Evolutionary conservation across 2,888 invertebrate species (phyloP).

Genomic region (Trissoscelio sp.): DNA sequence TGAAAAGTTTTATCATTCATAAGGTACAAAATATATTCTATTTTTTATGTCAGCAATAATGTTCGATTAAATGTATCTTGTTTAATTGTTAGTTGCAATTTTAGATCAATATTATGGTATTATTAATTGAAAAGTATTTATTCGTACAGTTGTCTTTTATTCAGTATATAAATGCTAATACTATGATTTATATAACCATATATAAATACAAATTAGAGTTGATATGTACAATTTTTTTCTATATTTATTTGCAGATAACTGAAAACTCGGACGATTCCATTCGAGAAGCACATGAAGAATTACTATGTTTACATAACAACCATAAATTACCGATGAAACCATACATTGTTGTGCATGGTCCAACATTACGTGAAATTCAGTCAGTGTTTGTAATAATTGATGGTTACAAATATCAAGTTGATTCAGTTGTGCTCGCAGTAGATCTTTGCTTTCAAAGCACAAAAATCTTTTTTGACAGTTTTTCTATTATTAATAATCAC

Average conservation of each 20-base stretch:
- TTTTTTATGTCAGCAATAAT: no score
- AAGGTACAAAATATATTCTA: conserved; percentile 14
- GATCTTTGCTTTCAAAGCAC: conserved; percentile 50
- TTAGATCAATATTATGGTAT: no score
- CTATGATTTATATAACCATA: no score
- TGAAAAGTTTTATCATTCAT: conserved; percentile 33
- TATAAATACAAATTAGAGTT: no score
- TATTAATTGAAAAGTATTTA: no score
- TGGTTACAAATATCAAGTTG: conserved; percentile 30
- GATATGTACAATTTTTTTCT: conserved; percentile 6
- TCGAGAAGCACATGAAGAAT: neutral
- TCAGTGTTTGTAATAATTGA: conserved; percentile 29
- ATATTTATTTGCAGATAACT: conserved; percentile 12
- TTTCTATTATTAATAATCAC: conserved; percentile 40
- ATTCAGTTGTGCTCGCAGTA: conserved; percentile 14
- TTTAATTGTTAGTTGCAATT: no score
- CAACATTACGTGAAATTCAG: conserved; percentile 36
- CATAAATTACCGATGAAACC: conserved; percentile 42
- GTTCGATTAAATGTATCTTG: no score
- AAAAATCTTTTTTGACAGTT: conserved; percentile 37
- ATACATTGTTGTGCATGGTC: conserved; percentile 45
- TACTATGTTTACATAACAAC: neutral
- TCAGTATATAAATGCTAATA: no score
- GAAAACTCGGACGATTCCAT: conserved; percentile 3
- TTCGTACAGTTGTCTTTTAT: no score